A percentile compares a stretch with the other conserved stretches of the same genome.
phyloP scores from a whole-genome alignment of 2,797 vertebrate species.

The Peromyscus nudipes region DNA sequence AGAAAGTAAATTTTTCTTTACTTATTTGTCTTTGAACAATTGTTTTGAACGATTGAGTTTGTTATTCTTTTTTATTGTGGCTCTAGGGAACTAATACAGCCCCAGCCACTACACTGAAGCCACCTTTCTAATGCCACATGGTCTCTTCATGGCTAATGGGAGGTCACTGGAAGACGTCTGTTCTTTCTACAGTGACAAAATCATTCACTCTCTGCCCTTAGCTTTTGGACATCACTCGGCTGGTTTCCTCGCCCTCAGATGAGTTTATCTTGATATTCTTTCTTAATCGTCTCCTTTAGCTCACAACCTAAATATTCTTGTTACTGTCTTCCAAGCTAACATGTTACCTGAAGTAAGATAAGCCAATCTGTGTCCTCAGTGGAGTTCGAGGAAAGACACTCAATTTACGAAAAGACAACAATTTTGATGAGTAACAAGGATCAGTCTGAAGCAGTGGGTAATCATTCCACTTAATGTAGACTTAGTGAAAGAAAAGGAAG shows the following conservation, averaged over 20 bases:
- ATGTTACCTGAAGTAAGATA: conserved; percentile 10
- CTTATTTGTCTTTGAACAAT: background rate
- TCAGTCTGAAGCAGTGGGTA: background rate
- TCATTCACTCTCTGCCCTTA: background rate
- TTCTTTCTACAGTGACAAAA: background rate
- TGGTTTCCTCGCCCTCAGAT: background rate
- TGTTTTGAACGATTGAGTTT: background rate
- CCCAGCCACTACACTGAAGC: background rate
- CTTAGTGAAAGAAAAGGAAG: conserved; percentile 6
- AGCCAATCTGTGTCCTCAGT: background rate
- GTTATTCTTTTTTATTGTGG: background rate
- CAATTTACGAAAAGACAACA: background rate
- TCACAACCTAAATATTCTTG: background rate
- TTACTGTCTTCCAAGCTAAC: background rate
- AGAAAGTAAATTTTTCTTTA: background rate
- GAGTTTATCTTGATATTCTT: background rate
- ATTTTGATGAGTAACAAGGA: background rate
- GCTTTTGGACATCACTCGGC: background rate
- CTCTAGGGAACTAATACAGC: background rate
- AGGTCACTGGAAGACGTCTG: background rate
- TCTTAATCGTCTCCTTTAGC: background rate
- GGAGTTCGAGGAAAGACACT: background rate
- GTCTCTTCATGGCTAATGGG: background rate
- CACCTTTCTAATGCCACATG: background rate
- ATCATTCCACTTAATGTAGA: conserved; percentile 2